Evolutionary conservation across 2,113 vertebrate genomes (phyloP), one percentile per base, ranked within the genome.

Genomic region (Phodopus roborovskii): DNA sequence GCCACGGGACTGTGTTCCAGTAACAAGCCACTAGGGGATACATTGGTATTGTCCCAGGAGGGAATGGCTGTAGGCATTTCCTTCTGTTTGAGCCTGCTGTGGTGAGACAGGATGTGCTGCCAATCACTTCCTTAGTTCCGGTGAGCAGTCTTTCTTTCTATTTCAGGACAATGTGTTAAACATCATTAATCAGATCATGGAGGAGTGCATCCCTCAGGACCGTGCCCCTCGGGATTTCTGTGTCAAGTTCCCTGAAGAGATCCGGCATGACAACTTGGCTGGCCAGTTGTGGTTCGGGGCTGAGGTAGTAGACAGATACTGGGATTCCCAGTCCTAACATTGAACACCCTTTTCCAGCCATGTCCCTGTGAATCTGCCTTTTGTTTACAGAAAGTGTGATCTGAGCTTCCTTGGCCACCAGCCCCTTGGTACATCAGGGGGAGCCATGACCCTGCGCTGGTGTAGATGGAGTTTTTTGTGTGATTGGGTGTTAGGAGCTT

Each of bases 261-360:
- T 99, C 97, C 99, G 99, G 30, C 99, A 99, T 79, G 99, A 99
- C 99, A 99, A 99, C 99, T 98, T 99, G 94, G 99, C 99, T 2
- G 99, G 99, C 96, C 99, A 99, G 98, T 99, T 99, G 96, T 99
- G 99, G 99, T 99, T 99, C 95, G 99, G 99, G 39, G 99, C 99
- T 5, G 99, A 99, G 99, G 99, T 99, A 98, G 96, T 24, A 28
- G 86, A 70, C 2, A 2, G 19, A 53, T 3, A 0, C 56, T 11
- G 58, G 90, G 58, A 1, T 5, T 60, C 4, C 0, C 7, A 42
- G 53, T 56, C 20, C 1, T 9, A 0, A 10, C 1, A 22, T 12
- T 64, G 56, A 42, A 8, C 0, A 0, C 0, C 68, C 66, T 39
- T 12, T 2, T 33, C 28, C 20, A 15, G 73, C 13, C 1, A 0